Evolutionary conservation across 2,888 invertebrate genomes (phyloP), one percentile per base, ranked within the genome.

Genomic region (Leptinotarsa rubiginosa): DNA sequence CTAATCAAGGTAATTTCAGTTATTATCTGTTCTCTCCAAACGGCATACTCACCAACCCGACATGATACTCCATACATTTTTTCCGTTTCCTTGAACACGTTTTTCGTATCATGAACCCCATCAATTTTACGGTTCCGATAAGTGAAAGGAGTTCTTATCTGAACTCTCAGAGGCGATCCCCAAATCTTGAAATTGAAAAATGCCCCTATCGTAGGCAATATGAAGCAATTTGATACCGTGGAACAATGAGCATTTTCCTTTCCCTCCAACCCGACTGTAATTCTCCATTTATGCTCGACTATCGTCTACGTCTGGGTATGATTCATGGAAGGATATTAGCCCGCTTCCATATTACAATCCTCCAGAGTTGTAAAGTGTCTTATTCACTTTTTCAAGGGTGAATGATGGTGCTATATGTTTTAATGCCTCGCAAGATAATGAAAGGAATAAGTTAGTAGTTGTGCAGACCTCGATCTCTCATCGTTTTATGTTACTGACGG

Each of bases 301-400:
- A 16, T 18, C 70, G 65, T 54, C 65, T 65, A n/a, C 65, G 47
- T 22, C 56, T 56, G 70, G 65, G 47, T 20, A 65, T 70, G 70
- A 70, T 70, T 70, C 70, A 70, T 70, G 65, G 65, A 41, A 54
- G 47, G 22, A 65, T 65, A 65, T 70, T 70, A 70, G 65, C 52
- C 64, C 50, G 56, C 65, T 18, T 22, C 65, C 16, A 65, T 70
- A 65, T 70, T 65, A 70, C 65, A 18, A 31, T 49, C 70, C 47
- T 16, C 15, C 62, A 10, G 12, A 49, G 54, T 25, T 65, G 69
- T 69, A 47, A 59, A 20, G 31, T 65, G 70, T 52, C 70, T 41
- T 65, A 54, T 70, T 52, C 65, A 25, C 41, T 65, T 70, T 65
- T 65, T 64, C 68, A 31, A 52, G 7, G 20, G 56, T 47, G 56